Conservation (phyloP, 1,140 invertebrate genomes). For the Yoshiicerus persimilis region DNA sequence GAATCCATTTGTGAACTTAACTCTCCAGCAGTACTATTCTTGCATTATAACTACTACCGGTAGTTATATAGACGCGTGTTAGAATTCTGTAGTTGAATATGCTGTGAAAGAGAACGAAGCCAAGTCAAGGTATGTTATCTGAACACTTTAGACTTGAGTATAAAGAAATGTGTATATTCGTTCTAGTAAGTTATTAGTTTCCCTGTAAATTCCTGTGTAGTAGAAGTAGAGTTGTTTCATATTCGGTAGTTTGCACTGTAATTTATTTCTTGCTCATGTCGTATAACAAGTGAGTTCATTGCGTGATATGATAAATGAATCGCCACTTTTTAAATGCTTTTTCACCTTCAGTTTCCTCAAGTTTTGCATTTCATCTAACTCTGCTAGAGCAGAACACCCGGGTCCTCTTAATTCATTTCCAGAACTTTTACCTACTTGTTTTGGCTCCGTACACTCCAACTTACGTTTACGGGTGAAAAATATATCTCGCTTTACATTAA, state of each 20-base stretch:
- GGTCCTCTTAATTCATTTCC: not conserved
- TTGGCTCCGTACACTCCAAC: not conserved
- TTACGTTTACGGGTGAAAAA: not conserved
- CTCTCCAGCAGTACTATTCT: not conserved
- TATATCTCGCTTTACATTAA: not conserved
- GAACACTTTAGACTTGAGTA: not conserved
- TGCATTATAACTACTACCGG: not conserved
- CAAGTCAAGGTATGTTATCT: not conserved
- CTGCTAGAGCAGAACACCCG: not conserved
- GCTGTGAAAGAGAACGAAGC: not conserved
- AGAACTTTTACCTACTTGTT: not conserved
- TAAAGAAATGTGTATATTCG: not conserved
- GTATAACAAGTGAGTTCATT: conserved; percentile 4
- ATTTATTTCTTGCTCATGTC: not conserved
- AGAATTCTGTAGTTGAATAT: not conserved
- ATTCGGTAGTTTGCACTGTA: not conserved
- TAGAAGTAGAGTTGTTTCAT: not conserved
- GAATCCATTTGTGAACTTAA: not conserved
- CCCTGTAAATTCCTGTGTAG: not conserved
- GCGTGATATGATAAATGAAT: conserved; percentile 20
- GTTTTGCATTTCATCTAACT: conserved; percentile 10
- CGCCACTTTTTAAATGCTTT: conserved; percentile 17
- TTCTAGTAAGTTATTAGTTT: not conserved
- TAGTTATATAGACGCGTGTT: not conserved
- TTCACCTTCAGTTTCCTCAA: conserved; percentile 15